Evolutionary conservation across 2,888 invertebrate genomes (phyloP).

Genomic region (Apotomis betuletana): DNA sequence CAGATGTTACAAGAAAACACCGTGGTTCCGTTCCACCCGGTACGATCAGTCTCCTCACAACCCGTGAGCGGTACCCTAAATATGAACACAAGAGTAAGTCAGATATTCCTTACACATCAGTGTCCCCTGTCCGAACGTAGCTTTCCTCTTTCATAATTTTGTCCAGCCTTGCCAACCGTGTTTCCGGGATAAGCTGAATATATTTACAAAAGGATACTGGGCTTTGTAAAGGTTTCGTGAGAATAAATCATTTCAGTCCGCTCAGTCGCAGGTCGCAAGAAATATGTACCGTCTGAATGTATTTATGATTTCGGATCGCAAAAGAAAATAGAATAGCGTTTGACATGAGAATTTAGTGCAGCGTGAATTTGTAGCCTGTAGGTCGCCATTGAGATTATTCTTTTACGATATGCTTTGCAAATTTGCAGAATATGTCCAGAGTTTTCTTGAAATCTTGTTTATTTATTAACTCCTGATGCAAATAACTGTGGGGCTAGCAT

Average conservation of each 20-base stretch:
- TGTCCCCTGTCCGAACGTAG: conserved; percentile 14
- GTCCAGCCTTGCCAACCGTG: conserved; percentile 26
- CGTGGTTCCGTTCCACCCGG: too few relatives aligned
- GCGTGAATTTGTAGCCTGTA: background rate
- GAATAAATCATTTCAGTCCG: conserved; percentile 45
- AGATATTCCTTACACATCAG: conserved; percentile 25
- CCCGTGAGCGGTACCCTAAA: background rate
- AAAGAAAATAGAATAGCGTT: conserved; percentile 26
- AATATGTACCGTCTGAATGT: conserved; percentile 44
- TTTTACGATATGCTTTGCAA: too few relatives aligned
- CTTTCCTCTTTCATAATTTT: conserved; percentile 35
- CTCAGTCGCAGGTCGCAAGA: conserved; percentile 43
- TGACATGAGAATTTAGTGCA: conserved; percentile 24
- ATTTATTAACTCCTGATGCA: too few relatives aligned
- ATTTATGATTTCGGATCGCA: conserved; percentile 42
- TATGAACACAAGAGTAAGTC: conserved; percentile 7
- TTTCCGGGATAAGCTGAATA: conserved; percentile 33
- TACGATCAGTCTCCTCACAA: background rate
- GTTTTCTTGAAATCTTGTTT: too few relatives aligned
- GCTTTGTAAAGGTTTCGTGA: conserved; percentile 36
- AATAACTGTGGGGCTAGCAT: too few relatives aligned
- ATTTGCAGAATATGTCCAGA: too few relatives aligned
- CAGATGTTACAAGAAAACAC: too few relatives aligned
- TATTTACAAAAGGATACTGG: conserved; percentile 40
- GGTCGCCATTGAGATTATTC: too few relatives aligned